A percentile compares a stretch with the other conserved stretches of the same genome.
Conservation (phyloP, 2,797 vertebrate genomes). For the Enteromius paludinosus region DNA sequence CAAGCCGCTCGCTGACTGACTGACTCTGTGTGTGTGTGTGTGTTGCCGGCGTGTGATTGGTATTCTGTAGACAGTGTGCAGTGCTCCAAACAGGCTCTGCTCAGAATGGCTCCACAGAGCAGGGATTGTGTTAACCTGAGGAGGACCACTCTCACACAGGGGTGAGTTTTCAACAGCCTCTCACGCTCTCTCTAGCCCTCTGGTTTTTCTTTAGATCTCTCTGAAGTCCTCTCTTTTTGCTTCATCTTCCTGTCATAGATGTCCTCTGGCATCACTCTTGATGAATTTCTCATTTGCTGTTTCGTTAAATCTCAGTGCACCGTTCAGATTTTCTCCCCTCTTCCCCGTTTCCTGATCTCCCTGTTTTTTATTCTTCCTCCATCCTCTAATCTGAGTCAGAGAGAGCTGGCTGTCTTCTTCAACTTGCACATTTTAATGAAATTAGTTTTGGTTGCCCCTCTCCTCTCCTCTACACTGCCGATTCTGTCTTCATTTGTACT, state of each 20-base stretch:
- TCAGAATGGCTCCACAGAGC: conserved; percentile 83
- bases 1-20: conserved; percentile 24
- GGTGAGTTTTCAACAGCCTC: conserved; percentile 69
- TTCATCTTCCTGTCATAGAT: conserved; percentile 28
- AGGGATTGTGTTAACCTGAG: conserved; percentile 80
- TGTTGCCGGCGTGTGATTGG: conserved; percentile 73
- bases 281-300: conserved; percentile 45
- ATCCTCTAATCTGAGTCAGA: conserved; percentile 62
- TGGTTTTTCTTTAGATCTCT: conserved; percentile 46
- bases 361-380: conserved; percentile 44
- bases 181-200: conserved; percentile 28
- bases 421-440: conserved; percentile 15
- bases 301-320: conserved; percentile 34
- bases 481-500: background rate
- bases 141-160: conserved; percentile 73
- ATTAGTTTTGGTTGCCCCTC: conserved; percentile 21
- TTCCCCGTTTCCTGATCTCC: conserved; percentile 31
- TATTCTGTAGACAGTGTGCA: conserved; percentile 80
- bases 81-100: conserved; percentile 78
- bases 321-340: conserved; percentile 24
- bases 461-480: background rate
- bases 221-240: conserved; percentile 48
- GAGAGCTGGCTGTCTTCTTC: conserved; percentile 44
- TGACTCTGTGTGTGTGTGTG: conserved; percentile 55
- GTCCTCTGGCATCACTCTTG: conserved; percentile 29